phyloP scores from a whole-genome alignment of 2,113 vertebrate genomes.

The Odocoileus hemionus region DNA sequence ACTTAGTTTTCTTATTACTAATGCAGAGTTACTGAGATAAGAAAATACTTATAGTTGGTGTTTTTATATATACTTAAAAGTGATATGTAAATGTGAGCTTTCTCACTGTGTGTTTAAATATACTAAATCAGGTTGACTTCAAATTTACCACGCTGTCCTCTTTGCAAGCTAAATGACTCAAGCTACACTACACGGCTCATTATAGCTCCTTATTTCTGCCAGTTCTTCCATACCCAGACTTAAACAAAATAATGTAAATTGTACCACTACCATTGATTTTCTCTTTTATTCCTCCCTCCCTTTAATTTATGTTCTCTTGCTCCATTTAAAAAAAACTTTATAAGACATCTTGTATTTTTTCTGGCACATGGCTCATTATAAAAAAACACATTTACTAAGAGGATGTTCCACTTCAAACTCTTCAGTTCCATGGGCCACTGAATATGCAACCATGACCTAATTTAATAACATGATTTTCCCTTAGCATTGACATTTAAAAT shows the following conservation, averaged over 20 bases:
- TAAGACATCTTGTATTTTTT: neutral
- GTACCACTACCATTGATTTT: neutral
- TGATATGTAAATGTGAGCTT: neutral
- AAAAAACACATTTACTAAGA: neutral
- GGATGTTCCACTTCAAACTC: neutral
- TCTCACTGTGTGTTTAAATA: neutral
- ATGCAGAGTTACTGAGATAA: neutral
- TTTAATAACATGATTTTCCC: neutral
- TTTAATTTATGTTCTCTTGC: neutral
- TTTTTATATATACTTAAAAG: neutral
- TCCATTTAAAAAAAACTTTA: neutral
- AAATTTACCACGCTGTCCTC: neutral
- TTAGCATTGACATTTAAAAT: neutral
- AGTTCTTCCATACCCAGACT: neutral
- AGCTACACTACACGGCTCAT: neutral
- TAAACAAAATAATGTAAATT: neutral
- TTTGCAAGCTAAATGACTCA: neutral
- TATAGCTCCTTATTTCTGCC: neutral
- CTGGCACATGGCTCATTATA: neutral
- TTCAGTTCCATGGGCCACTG: neutral
- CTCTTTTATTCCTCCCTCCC: neutral
- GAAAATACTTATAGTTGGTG: neutral
- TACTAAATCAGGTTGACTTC: neutral
- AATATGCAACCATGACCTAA: neutral
- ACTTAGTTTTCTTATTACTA: slow-evolving; percentile 11